Evolutionary conservation across 2,797 vertebrate species (phyloP), one percentile per base, ranked within the genome.

Genomic region (Lutjanus campechanus): DNA sequence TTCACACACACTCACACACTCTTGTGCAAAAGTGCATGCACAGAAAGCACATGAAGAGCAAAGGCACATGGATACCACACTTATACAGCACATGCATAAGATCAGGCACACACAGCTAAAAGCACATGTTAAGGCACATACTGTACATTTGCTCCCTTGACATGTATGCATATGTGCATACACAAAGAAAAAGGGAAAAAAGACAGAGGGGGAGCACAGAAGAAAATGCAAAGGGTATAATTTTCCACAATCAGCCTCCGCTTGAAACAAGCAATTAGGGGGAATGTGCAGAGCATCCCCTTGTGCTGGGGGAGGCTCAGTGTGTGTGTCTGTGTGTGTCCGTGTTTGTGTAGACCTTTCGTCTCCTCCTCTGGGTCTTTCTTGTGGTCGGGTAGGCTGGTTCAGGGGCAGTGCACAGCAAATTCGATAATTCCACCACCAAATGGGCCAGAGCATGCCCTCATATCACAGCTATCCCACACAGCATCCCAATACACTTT

Each of bases 171-270:
- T 89, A 84, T 82, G 73, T 67, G 65, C 77, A 87, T 72, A 82
- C 82, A 92, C 72, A 87, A 90, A 92, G 82, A 84, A 76, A 86
- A 74, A 66, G 22, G 17, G 46, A 58, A 79, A 77, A 77, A 64
- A 69, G 41, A 68, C 16, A 7, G 80, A 82, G 82, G 79, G 79
- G 85, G 90, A 73, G 69, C 58, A 41, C 55, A 76, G 81, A 79
- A 79, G 79, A 84, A 86, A 89, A 91, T 69, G 76, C 68, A 86
- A 88, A 95, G 94, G 95, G 93, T 97, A 96, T 97, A 98, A 98
- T 98, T 98, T 98, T 96, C 96, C 94, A 96, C 96, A 97, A 97
- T 98, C 97, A 97, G 92, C 92, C 95, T 94, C 92, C 85, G 95
- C 95, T 96, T 97, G 96, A 96, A 97, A 95, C 96, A 96, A 92